Evolutionary conservation across 2,888 invertebrate genomes (phyloP), one percentile per base, ranked within the genome.

Genomic region (Phortica magna): DNA sequence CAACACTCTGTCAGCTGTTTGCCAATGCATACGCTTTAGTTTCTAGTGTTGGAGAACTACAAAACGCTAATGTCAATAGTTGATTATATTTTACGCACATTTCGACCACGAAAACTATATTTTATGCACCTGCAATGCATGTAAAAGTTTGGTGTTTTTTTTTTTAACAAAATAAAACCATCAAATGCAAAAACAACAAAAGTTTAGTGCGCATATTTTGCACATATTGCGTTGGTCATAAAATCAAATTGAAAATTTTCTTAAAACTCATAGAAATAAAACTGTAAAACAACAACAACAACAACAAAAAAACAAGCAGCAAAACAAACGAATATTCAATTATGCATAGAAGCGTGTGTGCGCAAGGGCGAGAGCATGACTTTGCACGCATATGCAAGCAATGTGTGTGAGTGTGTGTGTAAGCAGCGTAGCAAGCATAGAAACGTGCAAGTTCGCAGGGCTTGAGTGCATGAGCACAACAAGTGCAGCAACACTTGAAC

Each of bases 101-200:
- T 80, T 83, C 83, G 79, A 83, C 79, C 81, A 77, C 76, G 78
- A 77, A 78, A 79, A 81, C 81, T 77, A 76, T 48, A 41, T 75
- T 79, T 61, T 7, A 12, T 22, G 61, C 61, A 61, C 61, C 61
- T 61, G 61, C 10, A 17, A 9, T 22, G n/a, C 22, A 61, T 61
- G 7, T 9, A 61, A 48, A 48, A 48, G 5, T 31, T 31, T 31
- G 31, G 1, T 31, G 2, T 31, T 31, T 31, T 31, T 31, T 31
- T 31, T 31, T 4, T 48, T 14, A 12, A 48, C 48, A 48, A 48
- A 48, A 48, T 48, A 4, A 31, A 31, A 48, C 5, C 48, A 48
- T 12, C 48, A 14, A 48, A 48, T 12, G 14, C 48, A 48, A 48
- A 12, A 48, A 48, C 48, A 48, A 48, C 9, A 2, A 9, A 48